Percentiles rank a stretch among this genome's conserved stretches.
These are phyloP conservation scores for Andrena marginata DNA, from an alignment of 2,888 invertebrate genomes.

Conservation along the genomic window DNA sequence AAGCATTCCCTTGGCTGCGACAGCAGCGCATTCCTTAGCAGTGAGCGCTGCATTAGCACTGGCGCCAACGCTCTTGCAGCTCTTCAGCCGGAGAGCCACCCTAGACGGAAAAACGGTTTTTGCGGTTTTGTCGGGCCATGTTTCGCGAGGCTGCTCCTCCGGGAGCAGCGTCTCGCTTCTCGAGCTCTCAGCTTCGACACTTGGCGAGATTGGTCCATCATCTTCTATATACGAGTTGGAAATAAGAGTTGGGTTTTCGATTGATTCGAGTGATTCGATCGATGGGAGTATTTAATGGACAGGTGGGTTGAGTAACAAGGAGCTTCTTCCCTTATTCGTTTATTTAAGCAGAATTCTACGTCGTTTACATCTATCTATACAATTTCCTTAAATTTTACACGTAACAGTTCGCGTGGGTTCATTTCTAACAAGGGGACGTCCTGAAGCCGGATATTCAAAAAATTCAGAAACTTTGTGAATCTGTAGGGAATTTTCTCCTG, in stretches of 20 bases:
- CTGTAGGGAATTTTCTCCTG: no score
- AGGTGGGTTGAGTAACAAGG: no score
- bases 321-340: no score
- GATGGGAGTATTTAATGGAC: no score
- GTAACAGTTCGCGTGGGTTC: no score
- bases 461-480: no score
- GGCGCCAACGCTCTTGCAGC: constrained; percentile 65
- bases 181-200: background rate
- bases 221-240: background rate
- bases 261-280: background rate
- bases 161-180: background rate
- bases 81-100: constrained; percentile 31
- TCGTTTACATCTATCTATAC: no score
- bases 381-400: no score
- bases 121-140: constrained; percentile 46
- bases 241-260: background rate
- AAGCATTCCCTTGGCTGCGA: constrained; percentile 55
- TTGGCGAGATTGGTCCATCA: background rate
- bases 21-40: constrained; percentile 68
- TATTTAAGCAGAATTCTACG: no score
- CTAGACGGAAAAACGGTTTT: constrained; percentile 59
- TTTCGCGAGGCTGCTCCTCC: constrained; percentile 8
- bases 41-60: constrained; percentile 67
- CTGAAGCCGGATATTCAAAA: no score
- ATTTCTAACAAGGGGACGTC: no score